These are phyloP conservation scores for Stenichneumon culpator DNA, from an alignment of 2,888 invertebrate genomes.

Conservation along the genomic window DNA sequence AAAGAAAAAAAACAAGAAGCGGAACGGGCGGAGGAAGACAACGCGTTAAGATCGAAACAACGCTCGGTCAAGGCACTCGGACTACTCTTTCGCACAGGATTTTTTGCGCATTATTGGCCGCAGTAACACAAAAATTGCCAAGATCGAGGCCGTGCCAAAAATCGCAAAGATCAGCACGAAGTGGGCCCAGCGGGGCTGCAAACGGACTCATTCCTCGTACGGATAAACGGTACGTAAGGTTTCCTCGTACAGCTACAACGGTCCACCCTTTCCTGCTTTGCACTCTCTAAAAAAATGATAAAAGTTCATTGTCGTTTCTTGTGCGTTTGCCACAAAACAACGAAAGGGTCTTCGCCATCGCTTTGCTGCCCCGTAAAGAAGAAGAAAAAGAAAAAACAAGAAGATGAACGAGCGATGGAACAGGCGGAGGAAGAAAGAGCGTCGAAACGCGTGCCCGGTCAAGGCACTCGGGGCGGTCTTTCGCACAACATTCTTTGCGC, in stretches of 20 bases:
- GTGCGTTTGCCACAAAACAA: constrained; percentile 39
- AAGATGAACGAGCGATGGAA: too few species aligned
- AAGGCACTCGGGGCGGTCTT: background rate
- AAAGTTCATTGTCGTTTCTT: constrained; percentile 44
- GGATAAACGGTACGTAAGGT: background rate
- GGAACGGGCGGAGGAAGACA: constrained; percentile 12
- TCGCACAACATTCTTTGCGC: constrained; percentile 43
- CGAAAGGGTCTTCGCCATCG: constrained; percentile 61
- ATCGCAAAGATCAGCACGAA: constrained; percentile 27
- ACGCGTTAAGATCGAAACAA: constrained; percentile 38
- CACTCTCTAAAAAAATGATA: constrained; percentile 50
- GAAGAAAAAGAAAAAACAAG: background rate
- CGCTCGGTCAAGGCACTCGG: background rate
- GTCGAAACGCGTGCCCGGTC: constrained; percentile 37
- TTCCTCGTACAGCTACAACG: too few species aligned
- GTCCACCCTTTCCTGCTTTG: background rate
- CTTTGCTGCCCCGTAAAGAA: background rate
- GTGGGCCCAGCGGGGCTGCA: constrained; percentile 42
- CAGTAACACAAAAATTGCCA: too few species aligned
- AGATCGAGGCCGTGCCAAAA: constrained; percentile 26
- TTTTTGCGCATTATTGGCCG: constrained; percentile 62
- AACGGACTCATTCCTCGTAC: constrained; percentile 4
- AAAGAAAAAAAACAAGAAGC: background rate
- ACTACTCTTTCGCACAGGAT: constrained; percentile 32
- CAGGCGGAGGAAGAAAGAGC: constrained; percentile 20